Conservation (phyloP, 2,888 invertebrate species). For the Eledona agricola region DNA sequence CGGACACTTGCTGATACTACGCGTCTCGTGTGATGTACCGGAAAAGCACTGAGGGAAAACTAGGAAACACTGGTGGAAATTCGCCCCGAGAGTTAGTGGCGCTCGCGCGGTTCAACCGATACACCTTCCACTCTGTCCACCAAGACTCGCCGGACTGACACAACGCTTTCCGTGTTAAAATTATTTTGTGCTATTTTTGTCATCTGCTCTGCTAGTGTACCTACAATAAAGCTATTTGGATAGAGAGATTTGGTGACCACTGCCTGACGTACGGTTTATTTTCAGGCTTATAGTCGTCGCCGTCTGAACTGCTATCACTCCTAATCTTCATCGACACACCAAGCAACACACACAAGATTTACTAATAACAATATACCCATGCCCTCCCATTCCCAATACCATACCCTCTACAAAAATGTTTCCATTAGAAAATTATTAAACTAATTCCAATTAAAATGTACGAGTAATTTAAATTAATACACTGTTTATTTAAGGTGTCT, state of each 20-base stretch:
- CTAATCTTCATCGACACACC: too few species aligned
- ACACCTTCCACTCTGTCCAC: constrained; percentile 27
- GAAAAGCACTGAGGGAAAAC: constrained; percentile 46
- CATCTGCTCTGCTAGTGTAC: constrained; percentile 31
- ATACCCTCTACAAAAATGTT: too few species aligned
- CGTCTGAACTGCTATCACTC: too few species aligned
- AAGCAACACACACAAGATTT: too few species aligned
- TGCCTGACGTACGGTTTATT: constrained; percentile 20
- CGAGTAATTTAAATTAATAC: too few species aligned
- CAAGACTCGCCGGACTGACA: constrained; percentile 39
- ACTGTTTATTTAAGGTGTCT: too few species aligned
- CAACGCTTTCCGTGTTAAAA: constrained; percentile 42
- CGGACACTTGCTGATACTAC: constrained; percentile 46
- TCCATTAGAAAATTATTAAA: too few species aligned
- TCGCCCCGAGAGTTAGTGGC: constrained; percentile 35
- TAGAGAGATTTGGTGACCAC: constrained; percentile 23
- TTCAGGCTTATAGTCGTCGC: too few species aligned
- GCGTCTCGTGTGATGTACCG: constrained; percentile 43
- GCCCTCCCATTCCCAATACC: too few species aligned
- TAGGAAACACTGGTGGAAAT: constrained; percentile 47
- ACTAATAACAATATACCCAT: too few species aligned
- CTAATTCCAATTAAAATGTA: too few species aligned
- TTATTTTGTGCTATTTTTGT: constrained; percentile 35
- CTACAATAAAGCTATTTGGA: constrained; percentile 33
- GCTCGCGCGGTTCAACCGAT: constrained; percentile 41